Evolutionary conservation across 1,140 invertebrate genomes (phyloP).

Genomic region (Cotesia glomerata): DNA sequence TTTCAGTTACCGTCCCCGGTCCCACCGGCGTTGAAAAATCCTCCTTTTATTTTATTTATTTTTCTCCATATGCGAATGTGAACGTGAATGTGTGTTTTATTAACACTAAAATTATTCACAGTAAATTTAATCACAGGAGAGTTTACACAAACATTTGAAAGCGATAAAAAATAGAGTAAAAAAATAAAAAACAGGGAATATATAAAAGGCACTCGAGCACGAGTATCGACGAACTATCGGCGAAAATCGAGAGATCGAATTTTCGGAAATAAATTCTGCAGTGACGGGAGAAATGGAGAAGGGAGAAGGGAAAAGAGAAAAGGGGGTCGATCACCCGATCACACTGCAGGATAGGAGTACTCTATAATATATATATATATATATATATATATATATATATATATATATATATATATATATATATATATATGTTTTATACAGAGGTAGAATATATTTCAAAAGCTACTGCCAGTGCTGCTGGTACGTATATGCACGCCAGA

Average conservation of each 20-base stretch:
- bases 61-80: too few relatives aligned
- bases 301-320: too few relatives aligned
- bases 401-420: too few relatives aligned
- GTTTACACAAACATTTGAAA: conserved; percentile 4
- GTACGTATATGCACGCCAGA: too few relatives aligned
- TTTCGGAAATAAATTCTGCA: conserved; percentile 47
- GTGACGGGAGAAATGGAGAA: conserved; percentile 16
- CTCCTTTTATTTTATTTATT: too few relatives aligned
- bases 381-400: too few relatives aligned
- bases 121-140: conserved; percentile 2
- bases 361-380: too few relatives aligned
- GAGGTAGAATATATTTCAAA: conserved; percentile 52
- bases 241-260: conserved; percentile 33
- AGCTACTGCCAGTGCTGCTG: conserved; percentile 29
- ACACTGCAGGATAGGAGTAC: neutral
- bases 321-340: neutral
- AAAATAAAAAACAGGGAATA: neutral
- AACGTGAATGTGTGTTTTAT: neutral
- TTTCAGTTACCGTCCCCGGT: neutral
- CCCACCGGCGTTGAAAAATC: too few relatives aligned
- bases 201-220: conserved; percentile 2
- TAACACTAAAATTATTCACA: conserved; percentile 2
- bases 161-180: neutral
- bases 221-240: neutral
- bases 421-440: too few relatives aligned